Evolutionary conservation across 2,888 invertebrate species (phyloP), one percentile per base, ranked within the genome.

Genomic region (Drosophila ochracea): DNA sequence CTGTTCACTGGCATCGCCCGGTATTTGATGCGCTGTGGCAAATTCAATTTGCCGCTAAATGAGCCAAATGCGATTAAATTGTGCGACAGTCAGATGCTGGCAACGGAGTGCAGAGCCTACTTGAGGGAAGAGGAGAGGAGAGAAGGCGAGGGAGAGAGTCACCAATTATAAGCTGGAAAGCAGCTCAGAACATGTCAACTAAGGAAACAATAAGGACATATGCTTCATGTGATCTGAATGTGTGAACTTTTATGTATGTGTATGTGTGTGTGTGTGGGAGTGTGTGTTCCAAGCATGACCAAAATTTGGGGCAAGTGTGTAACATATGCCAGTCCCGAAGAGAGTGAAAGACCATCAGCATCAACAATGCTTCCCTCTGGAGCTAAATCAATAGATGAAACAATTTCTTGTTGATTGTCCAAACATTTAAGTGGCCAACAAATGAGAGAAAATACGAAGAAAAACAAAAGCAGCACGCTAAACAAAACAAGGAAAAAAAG

Each of bases 11-110:
- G 16, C 49, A 13, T n/a, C 31, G 52, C 39, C 11, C 13, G 33
- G 41, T 28, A 19, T 57, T 59, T 59, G 77, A 58, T 71, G 68
- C 61, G 68, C 65, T 57, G 71, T 72, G 80, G 82, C 80, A 87
- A 87, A 89, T 83, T 87, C 84, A 87, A 87, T 87, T 87, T 87
- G 82, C 77, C 81, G 84, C 81, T 77, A 87, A 87, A 87, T 89
- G 83, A 89, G 89, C 82, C 71, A 84, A 89, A 87, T 87, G 73
- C 87, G 87, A 87, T 87, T 87, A 89, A 87, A 86, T 81, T 81
- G 75, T 73, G 69, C 54, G 58, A 58, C 58, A 58, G 41, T 31
- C 58, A 19, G 41, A 16, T 25, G 16, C 25, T 47, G 30, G 30
- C 30, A 30, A 30, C n/a, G 28, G n/a, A 30, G n/a, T 30, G 41